Evolutionary conservation across 2,113 vertebrate species (phyloP), one percentile per base, ranked within the genome.

Genomic region (Natator depressus): DNA sequence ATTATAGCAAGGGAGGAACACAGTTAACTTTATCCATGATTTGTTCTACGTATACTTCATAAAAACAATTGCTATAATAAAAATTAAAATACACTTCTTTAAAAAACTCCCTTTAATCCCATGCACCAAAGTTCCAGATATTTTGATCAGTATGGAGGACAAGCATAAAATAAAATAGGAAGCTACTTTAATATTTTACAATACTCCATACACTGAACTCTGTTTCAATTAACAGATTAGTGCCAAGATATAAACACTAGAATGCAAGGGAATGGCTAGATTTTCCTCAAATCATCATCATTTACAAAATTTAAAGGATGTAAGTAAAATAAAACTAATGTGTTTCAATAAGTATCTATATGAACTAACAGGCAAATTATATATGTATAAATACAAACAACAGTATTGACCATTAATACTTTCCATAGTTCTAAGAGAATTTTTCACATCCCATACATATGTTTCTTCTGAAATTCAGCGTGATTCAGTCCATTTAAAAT

Each of bases 401-500:
- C 20, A 27, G 49, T 46, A 47, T 8, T 59, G 24, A 55, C 81
- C 93, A n/a, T 3, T 85, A 10, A 20, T 16, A 20, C 95, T 93
- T 46, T 96, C 82, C 82, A 8, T 42, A 7, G 84, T 79, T 72
- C 91, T 86, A 87, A 50, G 54, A 96, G 17, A 88, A 96, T 91
- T 88, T 95, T 89, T 92, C 90, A 87, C 96, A 96, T 96, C 79
- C 95, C 92, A 89, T 85, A 88, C 72, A 46, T 75, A 76, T 81
- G 72, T 59, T 91, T n/a, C 2, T 89, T 95, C 54, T 87, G 59
- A 87, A 96, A 98, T 86, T 90, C 89, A 22, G 95, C 87, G 51
- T 62, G 42, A 72, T 82, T 93, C 89, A 84, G 88, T 91, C 79
- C 57, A 80, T 86, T 82, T 86, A 86, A 42, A 82, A 91, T 9